Evolutionary conservation across 2,888 invertebrate species (phyloP).

Genomic region (Thymelicus sylvestris): DNA sequence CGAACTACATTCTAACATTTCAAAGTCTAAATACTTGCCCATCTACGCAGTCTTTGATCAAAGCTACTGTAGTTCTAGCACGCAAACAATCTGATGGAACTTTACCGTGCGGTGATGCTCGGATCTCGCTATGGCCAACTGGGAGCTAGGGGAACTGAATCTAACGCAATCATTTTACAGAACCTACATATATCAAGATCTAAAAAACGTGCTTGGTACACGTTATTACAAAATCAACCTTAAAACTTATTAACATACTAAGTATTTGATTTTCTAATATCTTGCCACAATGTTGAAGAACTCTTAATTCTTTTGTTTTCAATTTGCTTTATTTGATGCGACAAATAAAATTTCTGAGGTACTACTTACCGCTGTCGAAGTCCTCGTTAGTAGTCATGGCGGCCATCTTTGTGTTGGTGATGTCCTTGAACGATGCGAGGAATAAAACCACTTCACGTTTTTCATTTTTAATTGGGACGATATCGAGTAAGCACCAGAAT

Average conservation of each 20-base stretch:
- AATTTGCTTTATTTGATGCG: constrained; percentile 15
- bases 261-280: constrained; percentile 43
- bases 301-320: constrained; percentile 21
- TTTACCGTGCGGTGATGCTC: constrained; percentile 81
- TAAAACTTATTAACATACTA: not conserved
- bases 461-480: constrained; percentile 99
- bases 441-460: constrained; percentile 98
- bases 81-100: constrained; percentile 55
- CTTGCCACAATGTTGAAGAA: constrained; percentile 7
- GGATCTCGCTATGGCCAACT: constrained; percentile 70
- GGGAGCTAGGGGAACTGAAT: constrained; percentile 75
- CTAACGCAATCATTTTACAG: constrained; percentile 64
- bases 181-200: constrained; percentile 67
- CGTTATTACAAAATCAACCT: constrained; percentile 54
- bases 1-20: constrained; percentile 22
- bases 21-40: constrained; percentile 21
- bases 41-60: constrained; percentile 17
- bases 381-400: constrained; percentile 93
- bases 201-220: constrained; percentile 66
- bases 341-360: constrained; percentile 50
- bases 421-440: constrained; percentile 98
- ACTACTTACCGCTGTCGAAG: constrained; percentile 93
- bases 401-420: constrained; percentile 95
- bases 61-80: constrained; percentile 23
- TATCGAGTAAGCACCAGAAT: constrained; percentile 98